A percentile compares a stretch with the other conserved stretches of the same genome.
Conservation (phyloP, 1,140 invertebrate genomes). For the Phthorimaea operculella region DNA sequence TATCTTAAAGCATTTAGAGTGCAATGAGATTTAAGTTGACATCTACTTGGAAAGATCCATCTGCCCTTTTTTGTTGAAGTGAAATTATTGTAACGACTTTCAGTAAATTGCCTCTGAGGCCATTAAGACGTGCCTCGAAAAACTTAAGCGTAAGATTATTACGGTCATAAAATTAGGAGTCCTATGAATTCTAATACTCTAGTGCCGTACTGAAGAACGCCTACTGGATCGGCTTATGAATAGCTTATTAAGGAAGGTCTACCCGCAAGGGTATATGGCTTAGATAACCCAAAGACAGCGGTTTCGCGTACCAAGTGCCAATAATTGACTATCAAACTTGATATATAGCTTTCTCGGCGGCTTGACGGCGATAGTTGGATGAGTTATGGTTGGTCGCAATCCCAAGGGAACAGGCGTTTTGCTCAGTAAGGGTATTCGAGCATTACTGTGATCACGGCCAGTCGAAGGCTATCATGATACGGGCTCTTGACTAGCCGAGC, state of each 20-base stretch:
- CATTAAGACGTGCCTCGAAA: too few species aligned
- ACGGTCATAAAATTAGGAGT: too few species aligned
- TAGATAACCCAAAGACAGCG: conserved; percentile 45
- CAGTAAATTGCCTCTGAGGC: too few species aligned
- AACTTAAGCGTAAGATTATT: too few species aligned
- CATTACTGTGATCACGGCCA: background rate
- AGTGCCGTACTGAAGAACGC: background rate
- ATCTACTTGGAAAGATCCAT: background rate
- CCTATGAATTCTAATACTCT: too few species aligned
- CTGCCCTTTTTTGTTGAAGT: too few species aligned
- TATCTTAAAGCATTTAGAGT: conserved; percentile 4
- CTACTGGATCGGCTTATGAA: conserved; percentile 28
- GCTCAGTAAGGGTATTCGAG: conserved; percentile 16
- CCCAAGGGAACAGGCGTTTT: conserved; percentile 31
- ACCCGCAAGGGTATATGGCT: conserved; percentile 33
- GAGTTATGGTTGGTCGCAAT: conserved; percentile 36
- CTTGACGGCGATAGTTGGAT: conserved; percentile 46
- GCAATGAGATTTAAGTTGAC: background rate
- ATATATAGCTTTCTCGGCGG: conserved; percentile 52
- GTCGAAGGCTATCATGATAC: conserved; percentile 7
- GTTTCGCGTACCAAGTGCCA: conserved; percentile 48
- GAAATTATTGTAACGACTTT: too few species aligned
- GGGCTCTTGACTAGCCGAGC: background rate
- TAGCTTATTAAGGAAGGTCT: conserved; percentile 32
- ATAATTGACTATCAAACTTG: conserved; percentile 65